Percentiles rank a stretch among this genome's conserved stretches.
phyloP scores from a whole-genome alignment of 2,113 vertebrate genomes.

The Gavialis gangeticus region DNA sequence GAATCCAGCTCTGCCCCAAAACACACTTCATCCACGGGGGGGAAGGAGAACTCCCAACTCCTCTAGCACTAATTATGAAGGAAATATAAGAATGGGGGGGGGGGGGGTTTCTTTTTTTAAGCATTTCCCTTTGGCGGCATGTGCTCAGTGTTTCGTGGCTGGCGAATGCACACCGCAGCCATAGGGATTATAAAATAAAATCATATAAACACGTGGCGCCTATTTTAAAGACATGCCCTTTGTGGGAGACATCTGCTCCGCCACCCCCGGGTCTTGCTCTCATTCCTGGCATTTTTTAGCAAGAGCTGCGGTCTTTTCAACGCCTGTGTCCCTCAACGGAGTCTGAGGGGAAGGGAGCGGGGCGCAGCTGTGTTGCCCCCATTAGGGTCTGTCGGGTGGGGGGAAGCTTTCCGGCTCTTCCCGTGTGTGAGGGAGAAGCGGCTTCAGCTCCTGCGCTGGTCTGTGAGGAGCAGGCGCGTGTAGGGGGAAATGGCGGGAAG shows the following conservation, averaged over 20 bases:
- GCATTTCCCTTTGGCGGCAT: fast-evolving
- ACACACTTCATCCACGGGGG: background rate
- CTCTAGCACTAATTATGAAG: fast-evolving
- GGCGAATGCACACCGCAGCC: no score
- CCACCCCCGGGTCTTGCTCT: background rate
- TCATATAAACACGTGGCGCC: fast-evolving
- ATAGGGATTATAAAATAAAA: background rate
- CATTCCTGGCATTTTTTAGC: no score
- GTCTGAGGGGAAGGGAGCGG: no score
- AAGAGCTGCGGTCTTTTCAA: background rate
- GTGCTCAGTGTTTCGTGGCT: no score
- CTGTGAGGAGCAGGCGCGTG: background rate
- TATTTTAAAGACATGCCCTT: background rate
- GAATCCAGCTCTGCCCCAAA: background rate
- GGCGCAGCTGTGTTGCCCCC: no score
- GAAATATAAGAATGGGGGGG: no score
- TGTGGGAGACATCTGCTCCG: background rate
- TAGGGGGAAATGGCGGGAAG: no score
- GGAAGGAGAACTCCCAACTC: fast-evolving
- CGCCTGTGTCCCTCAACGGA: background rate
- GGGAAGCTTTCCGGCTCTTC: background rate
- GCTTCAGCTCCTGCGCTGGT: background rate
- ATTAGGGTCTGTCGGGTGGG: background rate
- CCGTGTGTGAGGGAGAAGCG: background rate
- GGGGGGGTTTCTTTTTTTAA: background rate